phyloP scores from a whole-genome alignment of 2,888 invertebrate genomes.

The Gymnocheta viridis region DNA sequence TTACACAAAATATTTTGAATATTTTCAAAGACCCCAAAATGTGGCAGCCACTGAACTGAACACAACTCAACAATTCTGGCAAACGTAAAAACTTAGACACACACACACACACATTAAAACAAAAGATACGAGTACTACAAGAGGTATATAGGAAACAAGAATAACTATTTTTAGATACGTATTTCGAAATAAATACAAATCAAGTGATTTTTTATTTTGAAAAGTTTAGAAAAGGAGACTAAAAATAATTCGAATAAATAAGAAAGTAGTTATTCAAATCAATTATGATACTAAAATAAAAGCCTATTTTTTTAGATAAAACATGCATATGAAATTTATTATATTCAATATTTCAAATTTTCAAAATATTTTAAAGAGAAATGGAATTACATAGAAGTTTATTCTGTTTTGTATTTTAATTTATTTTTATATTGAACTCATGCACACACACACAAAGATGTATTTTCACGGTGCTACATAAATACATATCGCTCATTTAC shows the following conservation, averaged over 20 bases:
- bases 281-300: background rate
- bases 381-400: background rate
- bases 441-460: too few relatives aligned
- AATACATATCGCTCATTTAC: too few relatives aligned
- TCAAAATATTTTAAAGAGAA: background rate
- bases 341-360: background rate
- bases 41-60: constrained; percentile 10
- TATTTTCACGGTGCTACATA: background rate
- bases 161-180: constrained; percentile 17
- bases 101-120: background rate
- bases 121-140: background rate
- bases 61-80: constrained; percentile 27
- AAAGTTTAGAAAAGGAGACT: background rate
- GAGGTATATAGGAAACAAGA: background rate
- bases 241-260: constrained; percentile 17
- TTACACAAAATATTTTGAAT: constrained; percentile 26
- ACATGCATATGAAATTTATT: too few relatives aligned
- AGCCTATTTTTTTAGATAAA: background rate
- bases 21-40: constrained; percentile 14
- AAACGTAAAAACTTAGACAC: background rate
- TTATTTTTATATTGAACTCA: background rate
- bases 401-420: background rate
- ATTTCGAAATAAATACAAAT: background rate
- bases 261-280: background rate
- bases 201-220: constrained; percentile 42